phyloP scores from a whole-genome alignment of 2,113 vertebrate genomes.

The Phainopepla nitens region DNA sequence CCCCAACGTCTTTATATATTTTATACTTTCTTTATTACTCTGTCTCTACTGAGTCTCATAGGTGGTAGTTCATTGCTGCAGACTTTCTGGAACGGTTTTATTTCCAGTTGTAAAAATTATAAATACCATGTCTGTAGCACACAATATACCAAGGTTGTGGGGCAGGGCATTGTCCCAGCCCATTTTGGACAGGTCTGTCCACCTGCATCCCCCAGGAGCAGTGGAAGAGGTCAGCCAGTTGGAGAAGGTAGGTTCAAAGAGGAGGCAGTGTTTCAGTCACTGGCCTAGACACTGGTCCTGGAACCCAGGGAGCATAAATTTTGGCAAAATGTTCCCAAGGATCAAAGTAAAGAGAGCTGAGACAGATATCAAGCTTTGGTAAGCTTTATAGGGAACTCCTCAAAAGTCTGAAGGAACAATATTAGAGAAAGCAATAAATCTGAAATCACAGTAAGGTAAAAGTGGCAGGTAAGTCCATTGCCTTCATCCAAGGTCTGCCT shows the following conservation, averaged over 20 bases:
- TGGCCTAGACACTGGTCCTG: not conserved
- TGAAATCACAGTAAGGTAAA: not conserved
- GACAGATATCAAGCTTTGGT: not conserved
- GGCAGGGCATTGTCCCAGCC: not conserved
- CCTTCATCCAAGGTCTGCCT: not conserved
- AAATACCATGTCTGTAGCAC: accelerated
- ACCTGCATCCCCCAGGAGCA: not conserved
- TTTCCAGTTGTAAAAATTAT: not conserved
- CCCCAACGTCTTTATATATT: not conserved
- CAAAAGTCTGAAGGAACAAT: not conserved
- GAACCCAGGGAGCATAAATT: not conserved
- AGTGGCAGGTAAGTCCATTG: not conserved
- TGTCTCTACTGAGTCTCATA: not conserved
- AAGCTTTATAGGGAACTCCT: not conserved
- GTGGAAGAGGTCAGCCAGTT: not conserved
- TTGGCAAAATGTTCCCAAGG: not conserved
- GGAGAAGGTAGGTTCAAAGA: not conserved
- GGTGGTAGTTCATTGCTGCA: not conserved
- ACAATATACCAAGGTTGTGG: not conserved
- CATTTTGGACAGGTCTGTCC: not conserved
- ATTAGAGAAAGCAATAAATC: not conserved
- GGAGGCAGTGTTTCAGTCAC: not conserved
- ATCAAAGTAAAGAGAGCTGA: not conserved
- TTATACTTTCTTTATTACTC: not conserved
- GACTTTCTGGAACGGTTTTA: not conserved